phyloP scores from a whole-genome alignment of 2,888 invertebrate genomes.

The Acronicta psi region DNA sequence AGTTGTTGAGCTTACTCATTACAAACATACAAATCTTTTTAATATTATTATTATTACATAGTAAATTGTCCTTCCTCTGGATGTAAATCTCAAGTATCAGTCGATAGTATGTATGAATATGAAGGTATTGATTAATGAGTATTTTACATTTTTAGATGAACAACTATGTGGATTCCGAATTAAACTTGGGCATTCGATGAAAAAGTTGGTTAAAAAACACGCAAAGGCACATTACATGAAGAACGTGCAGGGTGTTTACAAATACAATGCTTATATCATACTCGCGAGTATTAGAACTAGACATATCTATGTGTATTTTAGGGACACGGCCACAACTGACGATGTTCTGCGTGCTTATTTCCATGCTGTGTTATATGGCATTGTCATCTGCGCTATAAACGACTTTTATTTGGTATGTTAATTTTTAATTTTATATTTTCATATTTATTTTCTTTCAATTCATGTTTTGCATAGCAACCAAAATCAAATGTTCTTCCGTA shows the following conservation, averaged over 20 bases:
- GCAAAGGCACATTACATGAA: constrained; percentile 68
- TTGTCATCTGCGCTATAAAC: constrained; percentile 72
- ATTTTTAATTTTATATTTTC: background rate
- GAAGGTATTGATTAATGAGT: too few species aligned
- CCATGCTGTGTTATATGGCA: constrained; percentile 89
- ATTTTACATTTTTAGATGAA: constrained; percentile 81
- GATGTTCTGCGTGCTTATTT: constrained; percentile 92
- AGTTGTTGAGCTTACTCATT: too few species aligned
- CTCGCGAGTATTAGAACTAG: constrained; percentile 80
- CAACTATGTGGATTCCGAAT: constrained; percentile 90
- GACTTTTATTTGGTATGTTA: constrained; percentile 67
- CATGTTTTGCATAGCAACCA: background rate
- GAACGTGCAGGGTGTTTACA: constrained; percentile 79
- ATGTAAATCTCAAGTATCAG: too few species aligned
- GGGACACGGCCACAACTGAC: constrained; percentile 80
- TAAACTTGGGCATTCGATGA: constrained; percentile 88
- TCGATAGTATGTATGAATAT: too few species aligned
- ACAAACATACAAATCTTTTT: too few species aligned
- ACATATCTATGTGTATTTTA: constrained; percentile 88
- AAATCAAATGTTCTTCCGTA: too few species aligned
- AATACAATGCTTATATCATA: constrained; percentile 87
- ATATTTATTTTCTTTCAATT: background rate
- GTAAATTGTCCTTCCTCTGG: too few species aligned
- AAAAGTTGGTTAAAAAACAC: constrained; percentile 63
- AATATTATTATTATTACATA: too few species aligned